Base-by-base conservation (phyloP, 2,888 invertebrate genomes). In the Diachrysia chrysitis region DNA sequence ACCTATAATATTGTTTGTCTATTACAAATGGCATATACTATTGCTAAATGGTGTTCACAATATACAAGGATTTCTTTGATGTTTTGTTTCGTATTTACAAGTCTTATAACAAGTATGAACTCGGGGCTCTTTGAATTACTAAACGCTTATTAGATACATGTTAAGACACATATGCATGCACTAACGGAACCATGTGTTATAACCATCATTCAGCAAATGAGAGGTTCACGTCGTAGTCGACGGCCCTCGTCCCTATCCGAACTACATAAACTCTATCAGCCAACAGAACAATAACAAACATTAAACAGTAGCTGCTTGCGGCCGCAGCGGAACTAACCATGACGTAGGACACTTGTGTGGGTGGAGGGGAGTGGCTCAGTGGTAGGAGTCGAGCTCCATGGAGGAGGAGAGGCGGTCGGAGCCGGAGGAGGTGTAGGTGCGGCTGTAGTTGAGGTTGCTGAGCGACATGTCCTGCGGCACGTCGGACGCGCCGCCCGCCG, bases 391-490 rank as follows among this genome's bases (percentile, higher is more conserved):
- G 6, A 91, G 85, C 37, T 91, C 93, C 89, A 7, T 9, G 29
- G 6, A 5, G 29, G 29, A 5, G 29, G 29, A 5, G 29, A 29
- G 29, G 25, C 92, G 81, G 57, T 92, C 92, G 0, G 92, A 89
- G 68, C 29, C 89, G 23, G 91, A 88, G 10, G 86, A 80, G 82
- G 83, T 85, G 68, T 87, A 88, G 79, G 86, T 89, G 77, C 87
- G 84, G 70, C 85, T 87, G 71, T 89, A 89, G 77, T 85, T 90
- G 76, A 88, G 86, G 84, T 88, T 89, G 74, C 90, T 91, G 0
- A 94, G 90, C 7, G 95, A 94, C 95, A 95, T 95, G 85, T 95
- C 95, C 59, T 93, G 95, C 1, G 95, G 95, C 70, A 91, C 86
- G 80, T 94, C 94, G 1, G 90, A 89, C 0, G 76, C 32, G 81